Evolutionary conservation across 2,113 vertebrate species (phyloP), one percentile per base, ranked within the genome.

Genomic region (Lepisosteus osseus): DNA sequence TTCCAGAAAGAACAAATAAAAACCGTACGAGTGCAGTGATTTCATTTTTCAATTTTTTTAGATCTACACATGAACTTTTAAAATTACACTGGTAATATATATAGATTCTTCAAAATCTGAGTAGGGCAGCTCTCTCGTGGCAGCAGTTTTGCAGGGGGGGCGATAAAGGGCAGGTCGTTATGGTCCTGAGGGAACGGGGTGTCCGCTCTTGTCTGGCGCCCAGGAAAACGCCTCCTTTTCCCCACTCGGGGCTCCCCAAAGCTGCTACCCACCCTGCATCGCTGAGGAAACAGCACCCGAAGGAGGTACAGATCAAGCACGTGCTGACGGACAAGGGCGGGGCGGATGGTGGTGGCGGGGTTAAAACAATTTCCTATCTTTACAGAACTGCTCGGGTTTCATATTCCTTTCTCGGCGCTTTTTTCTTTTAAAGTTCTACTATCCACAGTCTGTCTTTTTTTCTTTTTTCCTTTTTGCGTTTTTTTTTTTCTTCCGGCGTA

Each of bases 381-480:
- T 59, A 54, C 59, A 63, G 29, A 67, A 70, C 68, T 77, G 29
- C 29, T 29, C 29, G 29, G 29, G 29, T 29, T 29, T 43, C 72
- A 61, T 4, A 4, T 67, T 65, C 47, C 45, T 71, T 69, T 66
- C 76, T 72, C 73, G 79, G 90, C 87, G 90, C 92, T 80, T 87
- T 93, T 92, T 91, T 88, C 84, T 89, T 91, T 77, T 82, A 80
- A 51, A 69, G 81, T 87, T 77, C 92, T 90, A 92, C 85, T 90
- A 90, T 94, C 93, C 94, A 93, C 88, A 92, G 91, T 93, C 91
- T 92, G 86, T 91, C 65, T 72, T 85, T 87, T 89, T 88, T 87
- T 89, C 90, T 92, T 94, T 88, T 88, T 92, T 93, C 74, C 71
- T 81, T 71, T 77, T 80, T 69, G 85, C 82, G 7, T 13, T 61